Conservation (phyloP, 2,797 vertebrate species). For the Chromis chromis region DNA sequence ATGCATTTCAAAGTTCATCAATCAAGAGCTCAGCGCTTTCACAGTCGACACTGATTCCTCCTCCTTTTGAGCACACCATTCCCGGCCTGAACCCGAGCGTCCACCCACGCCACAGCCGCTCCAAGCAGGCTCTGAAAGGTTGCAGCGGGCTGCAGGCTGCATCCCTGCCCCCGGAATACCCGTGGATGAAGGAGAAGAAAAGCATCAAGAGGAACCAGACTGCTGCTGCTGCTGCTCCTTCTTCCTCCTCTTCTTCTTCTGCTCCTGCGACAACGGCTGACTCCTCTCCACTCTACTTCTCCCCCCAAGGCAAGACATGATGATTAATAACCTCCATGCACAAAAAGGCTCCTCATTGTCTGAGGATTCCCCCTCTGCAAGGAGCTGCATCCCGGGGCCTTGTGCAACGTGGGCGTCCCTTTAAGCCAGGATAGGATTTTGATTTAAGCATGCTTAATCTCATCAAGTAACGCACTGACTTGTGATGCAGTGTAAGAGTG, state of each 20-base stretch:
- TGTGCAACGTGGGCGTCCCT: conserved; percentile 61
- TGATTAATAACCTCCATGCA: conserved; percentile 76
- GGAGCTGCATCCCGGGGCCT: conserved; percentile 51
- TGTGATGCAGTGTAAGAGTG: conserved; percentile 91
- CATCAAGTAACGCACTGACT: conserved; percentile 86
- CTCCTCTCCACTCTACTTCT: conserved; percentile 89
- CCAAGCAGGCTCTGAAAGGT: conserved; percentile 90
- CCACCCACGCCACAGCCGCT: conserved; percentile 94
- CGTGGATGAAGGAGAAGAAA: conserved; percentile 99
- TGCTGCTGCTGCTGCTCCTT: conserved; percentile 17
- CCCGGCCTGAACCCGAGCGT: conserved; percentile 93
- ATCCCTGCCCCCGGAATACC: conserved; percentile 92
- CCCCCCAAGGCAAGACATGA: conserved; percentile 94
- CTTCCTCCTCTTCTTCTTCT: conserved; percentile 45
- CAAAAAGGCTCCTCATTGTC: conserved; percentile 71
- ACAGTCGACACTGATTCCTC: conserved; percentile 97
- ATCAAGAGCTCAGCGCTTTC: conserved; percentile 99
- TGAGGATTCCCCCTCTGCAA: conserved; percentile 48
- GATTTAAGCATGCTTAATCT: conserved; percentile 90
- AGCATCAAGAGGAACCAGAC: conserved; percentile 89
- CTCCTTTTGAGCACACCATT: conserved; percentile 98
- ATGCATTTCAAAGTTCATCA: conserved; percentile 99
- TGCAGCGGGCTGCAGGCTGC: conserved; percentile 89
- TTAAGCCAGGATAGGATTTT: conserved; percentile 82
- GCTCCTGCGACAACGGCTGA: conserved; percentile 81